Base-by-base conservation (phyloP, 2,113 vertebrate species). In the Piprites chloris region DNA sequence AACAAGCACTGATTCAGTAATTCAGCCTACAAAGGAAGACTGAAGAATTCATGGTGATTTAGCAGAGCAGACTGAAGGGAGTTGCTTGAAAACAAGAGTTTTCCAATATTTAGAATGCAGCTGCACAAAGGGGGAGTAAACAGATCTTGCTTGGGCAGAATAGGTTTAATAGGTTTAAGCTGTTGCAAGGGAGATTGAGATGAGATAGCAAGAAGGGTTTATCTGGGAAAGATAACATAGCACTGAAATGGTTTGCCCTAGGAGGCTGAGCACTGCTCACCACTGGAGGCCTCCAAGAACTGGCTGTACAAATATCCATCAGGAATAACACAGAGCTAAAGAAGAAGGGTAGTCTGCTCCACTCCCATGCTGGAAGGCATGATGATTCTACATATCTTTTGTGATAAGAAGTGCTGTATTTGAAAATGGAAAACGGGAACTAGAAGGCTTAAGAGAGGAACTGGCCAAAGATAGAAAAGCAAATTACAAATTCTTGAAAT, bases 401-500 rank as follows among this genome's bases (percentile, higher is more conserved):
- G 49, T 46, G 33, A 93, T 84, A 92, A 88, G 33, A 49, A 92
- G 47, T 63, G 39, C 35, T 90, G 22, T 74, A 77, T 67, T 92
- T 84, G 37, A 75, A 88, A 90, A 93, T 55, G n/a, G 73, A 79
- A 93, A 91, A 95, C 66, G 41, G 75, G 88, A 86, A 93, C 47
- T 77, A 3, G 2, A 42, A 93, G 33, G 42, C 58, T 66, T 85
- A 26, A 55, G 72, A 92, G 89, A 91, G 35, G 35, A 81, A 81
- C 47, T 84, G 47, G 52, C 65, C 61, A 37, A 86, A 96, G 79
- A 87, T 3, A 93, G 95, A 74, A 92, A 93, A 93, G 76, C 52
- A 78, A 94, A 89, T 68, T 81, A 83, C 47, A 55, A 93, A 96
- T 96, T 94, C 72, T 71, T 95, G 44, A 93, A 95, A 96, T 96